Evolutionary conservation across 35 echinoderm and acorn worm genomes (phyloP).

Genomic region (Amphiura filiformis): DNA sequence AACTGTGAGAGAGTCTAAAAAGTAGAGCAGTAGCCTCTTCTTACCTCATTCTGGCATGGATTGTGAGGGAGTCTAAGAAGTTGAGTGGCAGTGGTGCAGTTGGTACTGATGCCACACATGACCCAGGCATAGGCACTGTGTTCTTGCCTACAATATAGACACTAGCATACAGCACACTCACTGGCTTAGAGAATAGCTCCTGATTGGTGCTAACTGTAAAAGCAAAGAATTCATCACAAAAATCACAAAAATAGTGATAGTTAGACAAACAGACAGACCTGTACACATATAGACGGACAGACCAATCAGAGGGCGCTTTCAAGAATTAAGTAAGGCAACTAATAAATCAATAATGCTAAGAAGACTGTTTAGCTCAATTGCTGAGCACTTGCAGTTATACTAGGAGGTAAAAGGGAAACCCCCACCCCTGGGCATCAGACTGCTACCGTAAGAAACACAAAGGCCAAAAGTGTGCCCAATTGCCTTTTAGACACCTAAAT

Average conservation of each 20-base stretch:
- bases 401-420: too few relatives aligned
- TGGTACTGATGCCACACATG: slow-evolving; percentile 63
- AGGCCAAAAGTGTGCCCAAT: too few relatives aligned
- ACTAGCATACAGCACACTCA: slow-evolving; percentile 70
- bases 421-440: too few relatives aligned
- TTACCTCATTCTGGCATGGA: slow-evolving; percentile 74
- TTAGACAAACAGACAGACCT: not conserved
- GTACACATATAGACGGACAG: not conserved
- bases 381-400: too few relatives aligned
- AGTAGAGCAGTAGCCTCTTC: too few relatives aligned
- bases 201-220: slow-evolving; percentile 71
- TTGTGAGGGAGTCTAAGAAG: slow-evolving; percentile 86
- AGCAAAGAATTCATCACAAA: not conserved
- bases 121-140: slow-evolving; percentile 58
- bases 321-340: too few relatives aligned
- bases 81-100: slow-evolving; percentile 71
- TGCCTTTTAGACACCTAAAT: too few relatives aligned
- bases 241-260: not conserved
- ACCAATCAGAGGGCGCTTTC: too few relatives aligned
- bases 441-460: too few relatives aligned
- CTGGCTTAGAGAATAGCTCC: slow-evolving; percentile 65
- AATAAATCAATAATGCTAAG: too few relatives aligned
- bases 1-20: too few relatives aligned
- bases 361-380: too few relatives aligned
- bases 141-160: slow-evolving; percentile 49